Base-by-base conservation (phyloP, 2,797 vertebrate species). In the Coilia nasus region DNA sequence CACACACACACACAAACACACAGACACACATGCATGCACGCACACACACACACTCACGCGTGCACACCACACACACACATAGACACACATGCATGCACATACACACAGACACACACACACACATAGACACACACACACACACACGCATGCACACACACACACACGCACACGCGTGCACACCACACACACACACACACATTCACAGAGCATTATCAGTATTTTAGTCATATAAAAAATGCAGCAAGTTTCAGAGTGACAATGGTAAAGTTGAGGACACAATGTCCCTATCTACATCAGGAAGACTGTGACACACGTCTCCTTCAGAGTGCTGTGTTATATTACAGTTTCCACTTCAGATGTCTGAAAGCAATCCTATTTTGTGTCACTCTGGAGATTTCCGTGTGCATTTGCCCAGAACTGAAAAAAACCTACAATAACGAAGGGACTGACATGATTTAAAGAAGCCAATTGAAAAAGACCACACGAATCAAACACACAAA, bases 351-450 rank as follows among this genome's bases (percentile, higher is more conserved):
- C 17, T 78, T 44, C 6, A 3, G 35, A 78, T 21, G 71, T 44
- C 71, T 10, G 71, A 78, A 78, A 78, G 17, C 71, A 78, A 44
- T 78, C 35, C 35, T 35, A 10, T 78, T 78, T 78, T 78, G 71
- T 78, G 71, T 78, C 71, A 78, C 71, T 78, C 71, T 4, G 71
- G 71, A 78, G 71, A 78, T n/a, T 44, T 78, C 71, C 14, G 71
- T 78, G 71, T 41, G 44, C 35, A 44, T 78, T 21, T 78, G 31
- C 71, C 71, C 71, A 78, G 71, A 78, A 78, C 71, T 41, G 71
- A 78, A 17, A 54, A 47, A 54, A 54, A 3, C 2, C 71, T 75
- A 44, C 17, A 21, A 35, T 44, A 44, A 78, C 41, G 71, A 78
- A 19, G 71, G 28, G 15, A 35, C 3, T 35, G 31, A 75, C 28